phyloP scores from a whole-genome alignment of 1,140 invertebrate genomes.

The Orius insidiosus region DNA sequence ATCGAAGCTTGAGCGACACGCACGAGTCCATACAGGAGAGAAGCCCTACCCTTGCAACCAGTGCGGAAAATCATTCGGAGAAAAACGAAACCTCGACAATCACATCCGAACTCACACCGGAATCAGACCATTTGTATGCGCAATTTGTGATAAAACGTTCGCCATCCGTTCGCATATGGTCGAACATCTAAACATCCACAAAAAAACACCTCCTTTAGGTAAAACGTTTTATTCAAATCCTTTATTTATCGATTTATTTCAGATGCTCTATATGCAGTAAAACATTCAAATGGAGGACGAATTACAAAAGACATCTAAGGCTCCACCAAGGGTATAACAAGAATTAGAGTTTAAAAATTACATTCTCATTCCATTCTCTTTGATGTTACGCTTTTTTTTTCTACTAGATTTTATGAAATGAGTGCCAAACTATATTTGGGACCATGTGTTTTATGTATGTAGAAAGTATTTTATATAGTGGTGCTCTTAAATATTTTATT shows the following conservation, averaged over 20 bases:
- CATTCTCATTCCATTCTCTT: too few species aligned
- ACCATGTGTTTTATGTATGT: too few species aligned
- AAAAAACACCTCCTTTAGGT: slow-evolving; percentile 5
- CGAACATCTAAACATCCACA: slow-evolving; percentile 16
- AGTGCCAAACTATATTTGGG: too few species aligned
- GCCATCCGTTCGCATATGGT: slow-evolving; percentile 14
- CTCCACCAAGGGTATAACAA: background rate
- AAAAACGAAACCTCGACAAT: slow-evolving; percentile 31
- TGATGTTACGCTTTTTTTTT: too few species aligned
- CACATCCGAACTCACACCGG: slow-evolving; percentile 28
- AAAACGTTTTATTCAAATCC: background rate
- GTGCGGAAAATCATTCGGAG: slow-evolving; percentile 32
- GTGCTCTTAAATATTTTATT: too few species aligned
- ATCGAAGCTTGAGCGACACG: slow-evolving; percentile 17
- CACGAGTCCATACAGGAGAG: slow-evolving; percentile 24
- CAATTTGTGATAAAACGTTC: slow-evolving; percentile 28
- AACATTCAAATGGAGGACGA: slow-evolving; percentile 16
- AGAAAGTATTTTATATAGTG: too few species aligned
- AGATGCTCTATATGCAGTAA: slow-evolving; percentile 14
- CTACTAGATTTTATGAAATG: too few species aligned
- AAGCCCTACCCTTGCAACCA: slow-evolving; percentile 31
- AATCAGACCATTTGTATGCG: slow-evolving; percentile 27
- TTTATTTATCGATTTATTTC: background rate
- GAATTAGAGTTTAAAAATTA: too few species aligned
- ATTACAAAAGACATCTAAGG: slow-evolving; percentile 17